These are phyloP conservation scores for Himalopsyche anomala DNA, from an alignment of 2,888 invertebrate species.

Conservation along the genomic window DNA sequence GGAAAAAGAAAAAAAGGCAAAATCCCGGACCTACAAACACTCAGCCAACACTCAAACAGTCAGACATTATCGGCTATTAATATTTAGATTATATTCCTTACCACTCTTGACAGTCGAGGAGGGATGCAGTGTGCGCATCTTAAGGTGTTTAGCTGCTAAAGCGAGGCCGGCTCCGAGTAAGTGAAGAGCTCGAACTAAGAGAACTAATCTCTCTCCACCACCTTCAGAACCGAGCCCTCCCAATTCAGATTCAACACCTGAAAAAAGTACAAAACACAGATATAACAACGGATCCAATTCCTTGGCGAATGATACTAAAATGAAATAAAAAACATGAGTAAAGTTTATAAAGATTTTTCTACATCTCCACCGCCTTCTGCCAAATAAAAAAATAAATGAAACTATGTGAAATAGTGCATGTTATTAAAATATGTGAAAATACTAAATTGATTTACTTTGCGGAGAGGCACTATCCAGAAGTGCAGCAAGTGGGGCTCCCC, in stretches of 20 bases:
- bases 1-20: too few species aligned
- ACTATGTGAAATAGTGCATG: too few species aligned
- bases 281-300: background rate
- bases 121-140: constrained; percentile 89
- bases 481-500: constrained; percentile 85
- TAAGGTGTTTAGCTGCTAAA: constrained; percentile 91
- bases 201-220: constrained; percentile 84
- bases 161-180: constrained; percentile 96
- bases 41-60: too few species aligned
- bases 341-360: too few species aligned
- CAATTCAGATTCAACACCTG: constrained; percentile 61
- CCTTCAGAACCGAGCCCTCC: constrained; percentile 20
- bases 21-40: too few species aligned
- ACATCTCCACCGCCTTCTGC: too few species aligned
- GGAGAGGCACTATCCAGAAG: constrained; percentile 74
- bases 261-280: background rate
- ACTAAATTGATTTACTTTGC: constrained; percentile 69
- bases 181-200: constrained; percentile 93
- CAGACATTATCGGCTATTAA: too few species aligned
- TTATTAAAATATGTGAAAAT: too few species aligned
- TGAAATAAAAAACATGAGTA: too few species aligned
- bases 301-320: too few species aligned
- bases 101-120: constrained; percentile 94
- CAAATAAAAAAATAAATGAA: too few species aligned
- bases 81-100: constrained; percentile 73